A percentile compares a stretch with the other conserved stretches of the same genome.
phyloP scores from a whole-genome alignment of 2,113 vertebrate genomes.

The Pterocles burchelli region DNA sequence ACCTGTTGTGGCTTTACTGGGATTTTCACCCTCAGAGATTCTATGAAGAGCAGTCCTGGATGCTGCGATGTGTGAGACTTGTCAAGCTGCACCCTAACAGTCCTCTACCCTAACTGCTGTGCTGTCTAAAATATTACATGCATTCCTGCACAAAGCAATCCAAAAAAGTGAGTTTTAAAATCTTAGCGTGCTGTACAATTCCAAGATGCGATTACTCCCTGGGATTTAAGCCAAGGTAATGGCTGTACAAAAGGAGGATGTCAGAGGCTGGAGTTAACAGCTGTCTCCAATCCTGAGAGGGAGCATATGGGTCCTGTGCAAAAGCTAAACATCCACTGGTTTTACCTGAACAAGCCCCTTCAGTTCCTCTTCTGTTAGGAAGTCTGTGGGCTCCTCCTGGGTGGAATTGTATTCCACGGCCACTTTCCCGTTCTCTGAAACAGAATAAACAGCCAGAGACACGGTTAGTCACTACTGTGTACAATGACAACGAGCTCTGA shows the following conservation, averaged over 20 bases:
- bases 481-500: background rate
- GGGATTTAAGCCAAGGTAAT: background rate
- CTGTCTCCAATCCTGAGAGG: background rate
- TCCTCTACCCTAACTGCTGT: background rate
- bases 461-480: rapidly evolving
- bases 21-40: background rate
- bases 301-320: background rate
- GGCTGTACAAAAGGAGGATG: background rate
- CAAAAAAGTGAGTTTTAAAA: background rate
- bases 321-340: background rate
- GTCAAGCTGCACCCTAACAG: background rate
- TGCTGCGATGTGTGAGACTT: background rate
- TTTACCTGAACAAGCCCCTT: slow-evolving; percentile 72
- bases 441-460: background rate
- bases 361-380: slow-evolving; percentile 68
- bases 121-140: background rate
- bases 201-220: background rate
- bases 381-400: slow-evolving; percentile 58
- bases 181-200: background rate
- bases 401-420: slow-evolving; percentile 64
- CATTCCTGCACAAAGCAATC: background rate
- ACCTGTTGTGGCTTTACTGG: background rate
- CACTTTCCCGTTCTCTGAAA: slow-evolving; percentile 78
- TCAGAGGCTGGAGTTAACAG: background rate
- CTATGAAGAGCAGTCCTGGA: background rate